Evolutionary conservation across 2,888 invertebrate species (phyloP).

Genomic region (Nemurella pictetii): DNA sequence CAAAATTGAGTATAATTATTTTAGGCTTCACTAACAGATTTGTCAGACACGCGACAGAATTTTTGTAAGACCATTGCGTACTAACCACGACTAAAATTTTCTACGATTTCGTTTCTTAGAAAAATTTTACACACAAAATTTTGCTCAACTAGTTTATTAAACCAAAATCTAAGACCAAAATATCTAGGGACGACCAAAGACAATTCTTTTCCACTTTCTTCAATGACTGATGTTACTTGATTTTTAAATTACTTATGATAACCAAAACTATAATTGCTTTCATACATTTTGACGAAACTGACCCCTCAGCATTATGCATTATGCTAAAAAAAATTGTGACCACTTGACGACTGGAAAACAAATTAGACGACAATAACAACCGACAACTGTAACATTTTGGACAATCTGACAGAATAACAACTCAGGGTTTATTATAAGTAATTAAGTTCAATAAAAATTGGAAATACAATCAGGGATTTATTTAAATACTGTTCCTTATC

Average conservation of each 20-base stretch:
- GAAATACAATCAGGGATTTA: neutral
- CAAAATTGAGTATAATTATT: neutral
- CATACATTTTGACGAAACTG: no score
- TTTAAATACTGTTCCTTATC: neutral
- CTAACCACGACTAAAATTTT: slow-evolving; percentile 13
- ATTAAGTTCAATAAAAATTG: neutral
- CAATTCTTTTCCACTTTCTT: neutral
- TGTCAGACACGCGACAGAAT: neutral
- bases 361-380: neutral
- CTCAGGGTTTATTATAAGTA: slow-evolving; percentile 14
- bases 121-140: slow-evolving; percentile 29
- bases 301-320: neutral
- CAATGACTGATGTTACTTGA: slow-evolving; percentile 1
- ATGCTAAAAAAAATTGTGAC: neutral
- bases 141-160: slow-evolving; percentile 27
- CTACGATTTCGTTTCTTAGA: slow-evolving; percentile 12
- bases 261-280: neutral
- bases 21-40: neutral
- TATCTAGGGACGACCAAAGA: slow-evolving; percentile 25
- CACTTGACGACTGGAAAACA: neutral
- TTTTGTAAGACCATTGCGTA: neutral
- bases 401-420: slow-evolving; percentile 2
- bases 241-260: neutral
- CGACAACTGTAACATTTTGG: neutral
- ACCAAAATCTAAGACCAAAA: neutral